Conservation (phyloP, 2,797 vertebrate species). For the Linurgus olivaceus region DNA sequence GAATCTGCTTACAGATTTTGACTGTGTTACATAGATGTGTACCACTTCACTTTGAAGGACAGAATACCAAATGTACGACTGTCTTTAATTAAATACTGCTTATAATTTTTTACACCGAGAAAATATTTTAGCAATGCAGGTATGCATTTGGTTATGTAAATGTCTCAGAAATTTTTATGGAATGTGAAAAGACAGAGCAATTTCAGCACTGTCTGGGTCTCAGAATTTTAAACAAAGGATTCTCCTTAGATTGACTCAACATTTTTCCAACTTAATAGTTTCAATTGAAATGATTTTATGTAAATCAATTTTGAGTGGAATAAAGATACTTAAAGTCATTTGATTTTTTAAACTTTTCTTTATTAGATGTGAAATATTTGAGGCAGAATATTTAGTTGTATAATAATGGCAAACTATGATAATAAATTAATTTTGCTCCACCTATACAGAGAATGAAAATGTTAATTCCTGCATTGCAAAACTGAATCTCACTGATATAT, state of each 20-base stretch:
- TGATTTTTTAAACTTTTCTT: neutral
- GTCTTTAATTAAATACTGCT: neutral
- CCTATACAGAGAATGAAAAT: neutral
- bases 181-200: neutral
- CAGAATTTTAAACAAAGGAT: neutral
- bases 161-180: neutral
- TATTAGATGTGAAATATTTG: neutral
- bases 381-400: neutral
- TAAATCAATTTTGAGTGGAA: neutral
- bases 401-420: neutral
- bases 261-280: neutral
- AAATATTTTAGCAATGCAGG: neutral
- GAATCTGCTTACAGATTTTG: neutral
- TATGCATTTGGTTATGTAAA: neutral
- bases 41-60: neutral
- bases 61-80: neutral
- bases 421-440: neutral
- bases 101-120: neutral
- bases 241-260: neutral
- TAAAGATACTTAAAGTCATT: neutral
- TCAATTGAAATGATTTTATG: neutral
- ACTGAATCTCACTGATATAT: neutral
- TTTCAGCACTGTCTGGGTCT: neutral
- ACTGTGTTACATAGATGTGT: fast-evolving
- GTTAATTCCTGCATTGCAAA: neutral